Conservation (phyloP, 2,888 invertebrate genomes). For the Strigamia crassipes region DNA sequence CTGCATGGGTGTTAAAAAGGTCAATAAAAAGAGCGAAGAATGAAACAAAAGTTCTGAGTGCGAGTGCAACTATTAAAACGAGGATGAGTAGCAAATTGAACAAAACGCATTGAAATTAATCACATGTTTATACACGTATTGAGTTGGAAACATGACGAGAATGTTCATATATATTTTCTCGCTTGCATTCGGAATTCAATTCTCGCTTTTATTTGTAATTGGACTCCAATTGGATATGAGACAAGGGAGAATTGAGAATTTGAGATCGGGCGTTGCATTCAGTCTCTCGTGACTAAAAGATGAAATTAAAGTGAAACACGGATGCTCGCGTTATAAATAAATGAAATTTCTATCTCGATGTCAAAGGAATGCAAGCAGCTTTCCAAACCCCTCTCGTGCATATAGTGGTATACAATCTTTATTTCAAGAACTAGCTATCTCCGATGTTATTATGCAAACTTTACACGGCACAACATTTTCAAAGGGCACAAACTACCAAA, state of each 20-base stretch:
- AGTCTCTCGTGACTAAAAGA: constrained; percentile 42
- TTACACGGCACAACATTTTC: not conserved
- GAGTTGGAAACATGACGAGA: not conserved
- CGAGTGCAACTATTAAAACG: not conserved
- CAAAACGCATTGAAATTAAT: constrained; percentile 39
- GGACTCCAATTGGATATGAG: constrained; percentile 32
- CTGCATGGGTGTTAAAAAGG: not conserved
- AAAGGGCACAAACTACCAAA: constrained; percentile 19
- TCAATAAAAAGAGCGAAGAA: not conserved
- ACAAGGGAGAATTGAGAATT: constrained; percentile 15
- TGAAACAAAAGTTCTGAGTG: not conserved
- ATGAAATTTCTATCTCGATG: constrained; percentile 12
- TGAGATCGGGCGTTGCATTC: constrained; percentile 25
- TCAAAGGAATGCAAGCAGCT: constrained; percentile 38
- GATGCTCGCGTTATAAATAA: constrained; percentile 8
- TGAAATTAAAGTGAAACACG: constrained; percentile 35
- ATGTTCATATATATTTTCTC: constrained; percentile 27
- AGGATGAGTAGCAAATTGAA: not conserved
- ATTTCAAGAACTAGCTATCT: constrained; percentile 4
- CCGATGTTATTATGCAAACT: constrained; percentile 16
- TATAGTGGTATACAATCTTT: constrained; percentile 3
- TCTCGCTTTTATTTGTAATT: constrained; percentile 42
- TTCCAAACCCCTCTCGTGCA: not conserved
- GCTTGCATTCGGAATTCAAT: constrained; percentile 34
- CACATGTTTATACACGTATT: not conserved